Base-by-base conservation (phyloP, 1,140 invertebrate species). In the Zaprionus tsacasi region DNA sequence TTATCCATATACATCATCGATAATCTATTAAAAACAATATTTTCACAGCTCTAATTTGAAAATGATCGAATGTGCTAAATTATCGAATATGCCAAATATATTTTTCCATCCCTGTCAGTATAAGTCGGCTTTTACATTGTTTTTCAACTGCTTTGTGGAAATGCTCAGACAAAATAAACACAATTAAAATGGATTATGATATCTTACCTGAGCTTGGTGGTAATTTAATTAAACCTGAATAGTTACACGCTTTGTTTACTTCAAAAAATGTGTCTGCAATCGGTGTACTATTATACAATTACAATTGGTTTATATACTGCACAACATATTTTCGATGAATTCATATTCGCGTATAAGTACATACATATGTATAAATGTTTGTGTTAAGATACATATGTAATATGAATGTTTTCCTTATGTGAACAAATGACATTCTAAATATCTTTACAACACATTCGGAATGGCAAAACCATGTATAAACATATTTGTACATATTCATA, bases 81-180 rank as follows among this genome's bases (percentile, higher is more conserved):
- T 65, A 13, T 5, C 0, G 59, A 70, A 58, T 52, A 13, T 27
- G 33, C 7, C n/a, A 60, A 27, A 27, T 65, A 11, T 5, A 0
- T 17, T 4, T 6, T 12, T 43, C 43, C 54, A 58, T 36, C 67
- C 54, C 59, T 75, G 55, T 38, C 65, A 64, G 72, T 75, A 75
- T 70, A 75, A 70, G 72, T 76, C 73, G 73, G 73, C 73, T 71
- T 76, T 65, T 76, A 76, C 56, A 76, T 70, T 75, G 72, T 75
- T 75, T 75, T 75, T 70, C 67, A 58, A 65, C 43, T 58, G 54
- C 54, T 33, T 71, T 48, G 56, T 59, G 61, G 61, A 72, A 65
- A 71, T 76, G 73, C 65, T 59, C 58, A 35, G 15, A 50, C 45
- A 12, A 76, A 65, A 66, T 40, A 66, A 76, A 60, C 38, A 60